Evolutionary conservation across 2,888 invertebrate species (phyloP).

Genomic region (Apodemia duryi): DNA sequence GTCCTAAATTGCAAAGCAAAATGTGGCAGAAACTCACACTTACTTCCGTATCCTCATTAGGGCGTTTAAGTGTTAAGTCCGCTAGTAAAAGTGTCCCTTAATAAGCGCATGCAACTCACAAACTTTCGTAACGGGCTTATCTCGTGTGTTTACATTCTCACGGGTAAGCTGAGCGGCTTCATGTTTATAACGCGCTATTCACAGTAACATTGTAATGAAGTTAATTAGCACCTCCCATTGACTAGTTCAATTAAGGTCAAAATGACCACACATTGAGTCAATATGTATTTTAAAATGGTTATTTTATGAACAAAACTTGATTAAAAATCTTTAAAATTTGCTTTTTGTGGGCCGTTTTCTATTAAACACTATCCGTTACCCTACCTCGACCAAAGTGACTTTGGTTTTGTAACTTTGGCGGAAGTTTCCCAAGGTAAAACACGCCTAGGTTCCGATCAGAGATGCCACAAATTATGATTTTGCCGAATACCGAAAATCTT

Average conservation of each 20-base stretch:
- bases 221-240: slow-evolving; percentile 31
- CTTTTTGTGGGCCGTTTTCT: no score
- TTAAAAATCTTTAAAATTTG: background rate
- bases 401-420: no score
- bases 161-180: slow-evolving; percentile 29
- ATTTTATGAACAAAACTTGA: background rate
- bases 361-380: no score
- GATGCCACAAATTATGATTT: no score
- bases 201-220: slow-evolving; percentile 31
- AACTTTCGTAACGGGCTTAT: slow-evolving; percentile 25
- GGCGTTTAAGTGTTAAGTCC: slow-evolving; percentile 6
- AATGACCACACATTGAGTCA: slow-evolving; percentile 24
- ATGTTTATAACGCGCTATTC: slow-evolving; percentile 28
- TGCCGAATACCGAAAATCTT: no score
- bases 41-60: background rate
- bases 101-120: slow-evolving; percentile 4
- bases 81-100: slow-evolving; percentile 1
- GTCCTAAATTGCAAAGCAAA: background rate
- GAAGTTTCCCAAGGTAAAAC: no score
- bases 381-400: no score
- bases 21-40: background rate
- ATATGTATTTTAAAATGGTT: background rate
- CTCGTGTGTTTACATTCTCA: slow-evolving; percentile 30
- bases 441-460: no score
- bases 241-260: slow-evolving; percentile 27